Evolutionary conservation across 2,888 invertebrate species (phyloP).

Genomic region (Shargacucullia verbasci): DNA sequence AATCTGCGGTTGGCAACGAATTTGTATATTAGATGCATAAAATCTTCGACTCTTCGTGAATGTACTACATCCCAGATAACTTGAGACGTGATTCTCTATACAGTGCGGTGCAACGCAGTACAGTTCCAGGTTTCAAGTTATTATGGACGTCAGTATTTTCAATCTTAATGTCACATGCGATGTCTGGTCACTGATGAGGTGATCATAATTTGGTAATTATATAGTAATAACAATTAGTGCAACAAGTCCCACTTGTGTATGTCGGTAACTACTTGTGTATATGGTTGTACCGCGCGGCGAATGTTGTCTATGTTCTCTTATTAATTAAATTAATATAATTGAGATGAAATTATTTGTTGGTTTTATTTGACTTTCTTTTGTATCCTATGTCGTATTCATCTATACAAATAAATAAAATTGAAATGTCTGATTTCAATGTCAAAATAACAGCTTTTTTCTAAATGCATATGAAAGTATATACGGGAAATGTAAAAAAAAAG

Average conservation of each 20-base stretch:
- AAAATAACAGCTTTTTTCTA: too few species aligned
- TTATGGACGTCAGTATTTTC: too few species aligned
- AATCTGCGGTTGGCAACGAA: constrained; percentile 12
- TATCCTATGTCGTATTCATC: not conserved
- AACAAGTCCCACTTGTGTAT: constrained; percentile 30
- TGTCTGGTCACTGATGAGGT: constrained; percentile 4
- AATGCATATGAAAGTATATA: too few species aligned
- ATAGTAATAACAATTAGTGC: constrained; percentile 46
- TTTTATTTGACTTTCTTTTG: constrained; percentile 34
- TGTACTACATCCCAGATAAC: too few species aligned
- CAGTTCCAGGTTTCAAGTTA: too few species aligned
- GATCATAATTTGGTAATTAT: constrained; percentile 23
- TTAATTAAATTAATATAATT: constrained; percentile 59
- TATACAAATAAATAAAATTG: too few species aligned
- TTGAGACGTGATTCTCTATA: too few species aligned
- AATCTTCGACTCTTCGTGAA: too few species aligned
- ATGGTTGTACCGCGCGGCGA: constrained; percentile 51
- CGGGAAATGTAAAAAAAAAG: too few species aligned
- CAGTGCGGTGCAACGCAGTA: too few species aligned
- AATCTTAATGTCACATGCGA: constrained; percentile 15
- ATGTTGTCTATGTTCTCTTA: constrained; percentile 57
- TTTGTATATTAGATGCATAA: not conserved
- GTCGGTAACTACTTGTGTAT: constrained; percentile 24
- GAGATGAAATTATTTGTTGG: constrained; percentile 35
- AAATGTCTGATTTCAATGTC: too few species aligned